phyloP scores from a whole-genome alignment of 2,113 vertebrate species.

The Andinoacara biseriatus region DNA sequence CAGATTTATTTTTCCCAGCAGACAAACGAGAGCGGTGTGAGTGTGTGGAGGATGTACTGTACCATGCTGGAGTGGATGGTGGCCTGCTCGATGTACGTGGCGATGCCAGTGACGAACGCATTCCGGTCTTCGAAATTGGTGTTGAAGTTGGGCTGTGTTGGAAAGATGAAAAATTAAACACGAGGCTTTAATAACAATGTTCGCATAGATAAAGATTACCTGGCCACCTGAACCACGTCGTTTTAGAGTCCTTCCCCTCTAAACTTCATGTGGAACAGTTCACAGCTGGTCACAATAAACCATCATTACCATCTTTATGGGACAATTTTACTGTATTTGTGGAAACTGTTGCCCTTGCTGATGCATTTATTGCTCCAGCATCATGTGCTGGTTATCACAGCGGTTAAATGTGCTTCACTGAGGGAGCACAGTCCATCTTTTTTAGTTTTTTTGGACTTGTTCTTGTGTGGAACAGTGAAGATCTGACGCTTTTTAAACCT shows the following conservation, averaged over 20 bases:
- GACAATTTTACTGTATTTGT: accelerated
- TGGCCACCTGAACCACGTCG: background rate
- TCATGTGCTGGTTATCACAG: background rate
- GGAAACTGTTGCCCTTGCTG: background rate
- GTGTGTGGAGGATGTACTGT: conserved; percentile 20
- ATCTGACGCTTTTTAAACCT: too few species aligned
- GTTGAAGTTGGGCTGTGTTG: conserved; percentile 94
- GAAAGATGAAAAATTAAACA: conserved; percentile 10
- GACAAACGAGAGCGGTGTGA: background rate
- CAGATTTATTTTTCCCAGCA: background rate
- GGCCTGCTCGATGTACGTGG: conserved; percentile 97
- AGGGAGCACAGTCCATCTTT: background rate
- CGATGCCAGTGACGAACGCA: conserved; percentile 98
- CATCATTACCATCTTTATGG: accelerated
- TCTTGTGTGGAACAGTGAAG: background rate
- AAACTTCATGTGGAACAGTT: background rate
- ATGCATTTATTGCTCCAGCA: background rate
- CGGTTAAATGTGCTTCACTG: background rate
- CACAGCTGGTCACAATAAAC: background rate
- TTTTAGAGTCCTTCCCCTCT: background rate
- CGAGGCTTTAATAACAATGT: background rate
- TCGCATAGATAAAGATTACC: accelerated
- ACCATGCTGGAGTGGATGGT: conserved; percentile 98
- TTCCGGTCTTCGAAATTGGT: conserved; percentile 99
- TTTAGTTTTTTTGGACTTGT: background rate